Percentiles rank a stretch among this genome's conserved stretches.
Evolutionary conservation across 2,113 vertebrate genomes (phyloP).

Genomic region (Entelurus aequoreus): DNA sequence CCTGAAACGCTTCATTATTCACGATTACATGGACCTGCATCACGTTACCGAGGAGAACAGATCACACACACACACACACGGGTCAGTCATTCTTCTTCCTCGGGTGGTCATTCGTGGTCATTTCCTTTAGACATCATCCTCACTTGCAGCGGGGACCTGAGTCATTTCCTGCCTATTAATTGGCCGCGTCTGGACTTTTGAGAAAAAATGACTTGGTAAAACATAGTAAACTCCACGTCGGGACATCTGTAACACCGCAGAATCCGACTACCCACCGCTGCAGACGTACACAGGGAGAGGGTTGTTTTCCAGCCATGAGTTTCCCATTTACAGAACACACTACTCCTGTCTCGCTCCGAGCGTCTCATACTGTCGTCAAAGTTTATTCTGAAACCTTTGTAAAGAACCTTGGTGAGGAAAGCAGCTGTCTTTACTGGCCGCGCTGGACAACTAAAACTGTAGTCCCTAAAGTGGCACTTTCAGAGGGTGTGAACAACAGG

Average conservation of each 20-base stretch:
- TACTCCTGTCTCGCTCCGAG: background rate
- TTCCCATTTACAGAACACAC: background rate
- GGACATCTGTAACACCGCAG: background rate
- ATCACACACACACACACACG: background rate
- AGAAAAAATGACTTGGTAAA: conserved; percentile 15
- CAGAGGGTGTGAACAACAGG: conserved; percentile 21
- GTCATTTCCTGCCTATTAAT: conserved; percentile 61
- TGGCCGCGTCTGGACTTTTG: conserved; percentile 32
- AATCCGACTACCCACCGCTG: background rate
- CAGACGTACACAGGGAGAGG: background rate
- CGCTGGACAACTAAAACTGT: conserved; percentile 29
- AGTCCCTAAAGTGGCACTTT: conserved; percentile 28
- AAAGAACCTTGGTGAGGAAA: conserved; percentile 17
- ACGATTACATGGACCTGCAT: conserved; percentile 12
- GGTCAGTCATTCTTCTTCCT: conserved; percentile 33
- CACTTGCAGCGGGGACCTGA: conserved; percentile 31
- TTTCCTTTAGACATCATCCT: conserved; percentile 55
- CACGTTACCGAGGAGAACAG: conserved; percentile 7
- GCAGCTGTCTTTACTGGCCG: conserved; percentile 26
- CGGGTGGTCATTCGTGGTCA: conserved; percentile 44
- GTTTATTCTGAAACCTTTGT: conserved; percentile 25
- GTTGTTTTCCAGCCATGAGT: conserved; percentile 1
- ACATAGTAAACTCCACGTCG: background rate
- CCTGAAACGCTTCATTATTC: conserved; percentile 14
- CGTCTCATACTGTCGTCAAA: conserved; percentile 1